Evolutionary conservation across 2,797 vertebrate genomes (phyloP).

Genomic region (Taenioides sp.): DNA sequence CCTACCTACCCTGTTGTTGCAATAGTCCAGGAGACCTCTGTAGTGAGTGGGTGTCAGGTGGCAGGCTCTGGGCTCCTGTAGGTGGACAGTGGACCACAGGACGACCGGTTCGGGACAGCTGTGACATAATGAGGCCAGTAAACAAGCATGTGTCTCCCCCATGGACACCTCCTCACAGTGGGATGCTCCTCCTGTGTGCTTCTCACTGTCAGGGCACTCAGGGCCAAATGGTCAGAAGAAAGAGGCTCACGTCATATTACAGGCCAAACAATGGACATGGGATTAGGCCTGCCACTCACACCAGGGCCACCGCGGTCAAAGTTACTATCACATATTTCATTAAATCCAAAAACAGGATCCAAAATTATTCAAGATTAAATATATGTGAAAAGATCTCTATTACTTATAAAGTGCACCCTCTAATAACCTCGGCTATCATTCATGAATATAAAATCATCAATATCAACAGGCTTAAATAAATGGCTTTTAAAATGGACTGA

Average conservation of each 20-base stretch:
- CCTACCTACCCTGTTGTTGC: background rate
- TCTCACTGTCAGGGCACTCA: slow-evolving; percentile 40
- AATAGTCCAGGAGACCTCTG: slow-evolving; percentile 33
- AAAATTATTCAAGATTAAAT: background rate
- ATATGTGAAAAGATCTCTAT: too few species aligned
- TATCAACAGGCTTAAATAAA: too few species aligned
- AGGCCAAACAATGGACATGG: background rate
- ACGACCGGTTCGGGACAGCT: slow-evolving; percentile 75
- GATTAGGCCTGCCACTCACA: slow-evolving; percentile 1
- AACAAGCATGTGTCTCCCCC: slow-evolving; percentile 79
- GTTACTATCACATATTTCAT: background rate
- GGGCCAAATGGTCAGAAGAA: slow-evolving; percentile 44
- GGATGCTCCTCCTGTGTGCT: slow-evolving; percentile 41
- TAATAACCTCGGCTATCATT: background rate
- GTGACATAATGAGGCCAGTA: slow-evolving; percentile 84
- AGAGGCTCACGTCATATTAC: slow-evolving; percentile 16
- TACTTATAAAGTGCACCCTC: too few species aligned
- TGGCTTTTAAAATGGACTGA: background rate
- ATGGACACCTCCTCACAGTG: slow-evolving; percentile 58
- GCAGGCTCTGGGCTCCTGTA: slow-evolving; percentile 64
- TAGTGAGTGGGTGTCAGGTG: slow-evolving; percentile 56
- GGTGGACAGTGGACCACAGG: slow-evolving; percentile 73
- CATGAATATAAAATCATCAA: too few species aligned
- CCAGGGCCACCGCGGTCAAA: background rate
- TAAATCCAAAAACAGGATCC: background rate